These are phyloP conservation scores for Diuraphis noxia DNA, from an alignment of 1,140 invertebrate species.

Conservation along the genomic window DNA sequence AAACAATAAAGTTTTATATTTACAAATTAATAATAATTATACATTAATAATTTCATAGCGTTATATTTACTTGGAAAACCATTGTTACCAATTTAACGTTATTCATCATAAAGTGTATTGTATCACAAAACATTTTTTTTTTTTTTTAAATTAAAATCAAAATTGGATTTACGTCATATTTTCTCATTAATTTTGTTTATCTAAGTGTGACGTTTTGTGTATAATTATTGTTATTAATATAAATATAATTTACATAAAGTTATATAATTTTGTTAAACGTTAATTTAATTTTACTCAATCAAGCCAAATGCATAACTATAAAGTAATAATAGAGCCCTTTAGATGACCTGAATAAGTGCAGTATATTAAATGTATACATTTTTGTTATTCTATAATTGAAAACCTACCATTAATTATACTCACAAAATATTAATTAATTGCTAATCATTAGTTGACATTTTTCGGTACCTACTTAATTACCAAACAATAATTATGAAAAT, in stretches of 20 bases:
- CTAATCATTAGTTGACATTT: background rate
- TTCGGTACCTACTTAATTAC: background rate
- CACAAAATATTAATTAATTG: background rate
- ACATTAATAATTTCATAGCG: background rate
- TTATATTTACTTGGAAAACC: background rate
- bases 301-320: background rate
- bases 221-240: background rate
- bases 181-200: slow-evolving; percentile 24
- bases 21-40: too few relatives aligned
- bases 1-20: background rate
- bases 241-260: background rate
- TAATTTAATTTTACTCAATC: background rate
- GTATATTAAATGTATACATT: background rate
- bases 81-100: background rate
- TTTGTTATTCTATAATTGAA: background rate
- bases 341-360: background rate
- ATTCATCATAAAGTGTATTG: background rate
- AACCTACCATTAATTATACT: background rate
- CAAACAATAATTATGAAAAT: background rate
- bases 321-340: background rate
- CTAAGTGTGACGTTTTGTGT: background rate
- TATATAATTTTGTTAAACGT: background rate
- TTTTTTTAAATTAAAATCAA: background rate
- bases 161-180: slow-evolving; percentile 24
- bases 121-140: background rate